phyloP scores from a whole-genome alignment of 2,113 vertebrate species.

The Pluvialis apricaria region DNA sequence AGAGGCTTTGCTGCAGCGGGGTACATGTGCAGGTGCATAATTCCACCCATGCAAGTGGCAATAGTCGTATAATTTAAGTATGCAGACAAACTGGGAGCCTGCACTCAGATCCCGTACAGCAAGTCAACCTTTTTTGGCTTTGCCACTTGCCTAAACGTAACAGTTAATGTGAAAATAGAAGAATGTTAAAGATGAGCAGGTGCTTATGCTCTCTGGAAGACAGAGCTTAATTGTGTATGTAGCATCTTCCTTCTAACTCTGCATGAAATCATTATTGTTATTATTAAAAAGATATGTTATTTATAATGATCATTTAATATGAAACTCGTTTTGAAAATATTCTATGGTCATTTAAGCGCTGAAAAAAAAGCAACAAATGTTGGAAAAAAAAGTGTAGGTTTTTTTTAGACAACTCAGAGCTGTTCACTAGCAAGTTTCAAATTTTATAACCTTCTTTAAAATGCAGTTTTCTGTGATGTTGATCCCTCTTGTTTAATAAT shows the following conservation, averaged over 20 bases:
- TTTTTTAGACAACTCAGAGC: neutral
- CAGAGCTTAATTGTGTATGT: rapidly evolving
- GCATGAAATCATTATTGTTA: neutral
- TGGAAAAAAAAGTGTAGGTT: neutral
- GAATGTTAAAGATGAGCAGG: neutral
- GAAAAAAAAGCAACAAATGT: neutral
- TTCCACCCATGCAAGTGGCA: neutral
- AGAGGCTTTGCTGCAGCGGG: neutral
- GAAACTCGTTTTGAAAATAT: neutral
- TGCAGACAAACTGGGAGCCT: neutral
- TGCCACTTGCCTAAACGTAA: neutral
- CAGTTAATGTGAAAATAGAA: neutral
- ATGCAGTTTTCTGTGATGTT: slow-evolving; percentile 29
- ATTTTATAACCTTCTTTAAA: slow-evolving; percentile 20
- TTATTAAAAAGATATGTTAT: neutral
- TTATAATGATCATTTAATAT: neutral
- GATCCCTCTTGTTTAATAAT: slow-evolving; percentile 47
- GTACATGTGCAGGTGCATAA: neutral
- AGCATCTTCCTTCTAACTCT: neutral
- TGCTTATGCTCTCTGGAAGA: neutral
- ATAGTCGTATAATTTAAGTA: neutral
- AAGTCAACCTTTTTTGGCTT: neutral
- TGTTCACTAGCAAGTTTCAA: neutral
- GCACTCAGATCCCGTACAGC: neutral
- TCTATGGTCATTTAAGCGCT: neutral